phyloP scores from a whole-genome alignment of 2,797 vertebrate species.

The Sciurus carolinensis region DNA sequence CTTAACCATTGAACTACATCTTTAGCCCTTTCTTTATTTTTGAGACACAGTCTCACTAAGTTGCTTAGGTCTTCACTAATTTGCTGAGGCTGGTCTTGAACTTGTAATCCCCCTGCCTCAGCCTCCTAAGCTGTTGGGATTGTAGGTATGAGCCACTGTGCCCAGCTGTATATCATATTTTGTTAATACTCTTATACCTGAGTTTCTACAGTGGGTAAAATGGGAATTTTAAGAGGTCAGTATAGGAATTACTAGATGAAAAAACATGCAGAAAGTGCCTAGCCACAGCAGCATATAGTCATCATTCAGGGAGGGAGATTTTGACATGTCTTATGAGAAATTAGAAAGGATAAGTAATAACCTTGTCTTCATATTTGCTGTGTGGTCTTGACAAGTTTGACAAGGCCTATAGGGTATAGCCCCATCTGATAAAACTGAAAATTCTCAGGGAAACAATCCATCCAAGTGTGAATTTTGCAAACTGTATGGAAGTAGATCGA shows the following conservation, averaged over 20 bases:
- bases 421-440: slow-evolving; percentile 54
- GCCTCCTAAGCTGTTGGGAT: no score
- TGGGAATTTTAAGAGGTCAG: neutral
- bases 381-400: slow-evolving; percentile 61
- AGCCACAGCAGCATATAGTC: neutral
- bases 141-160: no score
- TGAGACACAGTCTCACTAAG: no score
- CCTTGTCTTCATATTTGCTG: slow-evolving; percentile 25
- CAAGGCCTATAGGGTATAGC: slow-evolving; percentile 25
- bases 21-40: no score
- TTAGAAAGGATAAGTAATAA: slow-evolving; percentile 31
- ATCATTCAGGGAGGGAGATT: neutral
- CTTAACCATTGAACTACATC: no score
- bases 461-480: slow-evolving; percentile 51
- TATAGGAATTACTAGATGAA: neutral
- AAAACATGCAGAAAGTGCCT: neutral
- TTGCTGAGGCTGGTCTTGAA: no score
- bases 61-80: no score
- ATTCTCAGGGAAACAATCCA: slow-evolving; percentile 34
- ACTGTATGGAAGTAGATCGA: slow-evolving; percentile 28
- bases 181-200: neutral
- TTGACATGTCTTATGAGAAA: slow-evolving; percentile 40
- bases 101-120: no score
- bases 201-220: neutral
- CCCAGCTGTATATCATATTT: neutral